A percentile compares a stretch with the other conserved stretches of the same genome.
These are phyloP conservation scores for Diuraphis noxia DNA, from an alignment of 1,140 invertebrate species.

Conservation along the genomic window DNA sequence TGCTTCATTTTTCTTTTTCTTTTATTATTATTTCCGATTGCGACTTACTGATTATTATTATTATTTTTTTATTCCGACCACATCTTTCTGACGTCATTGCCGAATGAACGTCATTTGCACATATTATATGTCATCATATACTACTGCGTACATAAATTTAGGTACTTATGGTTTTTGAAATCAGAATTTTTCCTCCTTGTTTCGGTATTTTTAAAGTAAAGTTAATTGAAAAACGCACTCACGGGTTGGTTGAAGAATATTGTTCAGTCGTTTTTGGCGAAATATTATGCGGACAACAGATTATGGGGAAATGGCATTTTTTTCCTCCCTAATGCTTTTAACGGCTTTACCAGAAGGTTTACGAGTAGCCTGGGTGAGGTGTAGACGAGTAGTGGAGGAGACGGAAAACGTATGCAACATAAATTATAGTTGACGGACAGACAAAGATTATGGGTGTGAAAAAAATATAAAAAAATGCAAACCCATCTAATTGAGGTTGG, in stretches of 20 bases:
- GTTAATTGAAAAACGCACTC: conserved; percentile 21
- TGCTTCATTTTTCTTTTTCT: not conserved
- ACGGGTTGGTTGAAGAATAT: conserved; percentile 14
- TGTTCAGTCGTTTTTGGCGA: not conserved
- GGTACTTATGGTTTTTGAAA: not conserved
- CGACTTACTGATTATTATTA: not conserved
- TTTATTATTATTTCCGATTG: not conserved
- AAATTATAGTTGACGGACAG: conserved; percentile 27
- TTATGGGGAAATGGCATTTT: not conserved
- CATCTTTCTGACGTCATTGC: not conserved
- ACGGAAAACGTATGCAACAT: conserved; percentile 37
- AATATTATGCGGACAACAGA: not conserved
- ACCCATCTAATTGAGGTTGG: conserved; percentile 31
- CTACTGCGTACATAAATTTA: not conserved
- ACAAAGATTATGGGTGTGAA: conserved; percentile 32
- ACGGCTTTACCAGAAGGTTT: conserved; percentile 35
- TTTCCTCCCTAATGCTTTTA: conserved; percentile 26
- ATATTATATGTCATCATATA: not conserved
- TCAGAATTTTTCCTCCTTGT: not conserved
- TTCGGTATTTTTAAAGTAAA: not conserved
- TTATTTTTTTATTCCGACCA: not conserved
- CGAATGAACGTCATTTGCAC: not conserved
- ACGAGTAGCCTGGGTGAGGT: not conserved
- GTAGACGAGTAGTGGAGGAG: not conserved
- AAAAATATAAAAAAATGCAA: not conserved